A percentile compares a stretch with the other conserved stretches of the same genome.
phyloP scores from a whole-genome alignment of 2,797 vertebrate genomes.

The Siniperca obscura region DNA sequence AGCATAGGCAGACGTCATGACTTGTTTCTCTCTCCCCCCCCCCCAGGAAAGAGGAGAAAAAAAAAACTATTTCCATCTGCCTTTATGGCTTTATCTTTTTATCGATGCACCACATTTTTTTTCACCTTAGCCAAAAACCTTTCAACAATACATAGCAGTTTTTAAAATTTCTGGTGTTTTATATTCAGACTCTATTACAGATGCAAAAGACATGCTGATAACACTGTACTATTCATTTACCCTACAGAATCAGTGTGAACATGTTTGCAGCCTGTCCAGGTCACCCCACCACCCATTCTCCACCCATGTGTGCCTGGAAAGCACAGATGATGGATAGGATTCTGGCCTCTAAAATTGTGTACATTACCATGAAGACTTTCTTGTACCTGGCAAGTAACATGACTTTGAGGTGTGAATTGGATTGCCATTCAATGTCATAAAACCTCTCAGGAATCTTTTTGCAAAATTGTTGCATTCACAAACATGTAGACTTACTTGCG shows the following conservation, averaged over 20 bases:
- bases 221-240: not conserved
- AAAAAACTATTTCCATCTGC: too few relatives aligned
- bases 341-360: not conserved
- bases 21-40: too few relatives aligned
- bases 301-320: not conserved
- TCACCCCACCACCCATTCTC: not conserved
- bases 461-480: not conserved
- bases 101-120: not conserved
- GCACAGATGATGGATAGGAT: not conserved
- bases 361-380: not conserved
- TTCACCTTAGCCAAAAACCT: not conserved
- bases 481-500: conserved; percentile 85
- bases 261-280: not conserved
- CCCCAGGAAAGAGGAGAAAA: too few relatives aligned
- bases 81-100: not conserved
- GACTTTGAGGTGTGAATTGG: not conserved
- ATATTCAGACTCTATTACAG: not conserved
- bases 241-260: not conserved
- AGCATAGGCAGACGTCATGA: not conserved
- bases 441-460: not conserved
- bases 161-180: not conserved
- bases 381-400: not conserved
- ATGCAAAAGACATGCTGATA: not conserved
- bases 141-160: too few relatives aligned
- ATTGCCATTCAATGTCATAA: not conserved